Evolutionary conservation across 2,888 invertebrate genomes (phyloP).

Genomic region (Acleris cristana): DNA sequence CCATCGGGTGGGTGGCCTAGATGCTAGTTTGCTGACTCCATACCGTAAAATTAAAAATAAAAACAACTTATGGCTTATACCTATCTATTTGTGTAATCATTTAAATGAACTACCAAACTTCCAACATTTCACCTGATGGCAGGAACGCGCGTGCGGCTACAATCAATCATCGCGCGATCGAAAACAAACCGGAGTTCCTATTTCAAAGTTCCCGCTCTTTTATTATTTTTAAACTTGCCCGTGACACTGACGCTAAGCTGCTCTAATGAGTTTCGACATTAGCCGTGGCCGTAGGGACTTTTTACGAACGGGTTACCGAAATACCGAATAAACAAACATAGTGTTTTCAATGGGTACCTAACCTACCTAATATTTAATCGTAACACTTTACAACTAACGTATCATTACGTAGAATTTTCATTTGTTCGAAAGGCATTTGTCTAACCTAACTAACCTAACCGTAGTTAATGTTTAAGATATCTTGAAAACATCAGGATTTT

Average conservation of each 20-base stretch:
- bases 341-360: too few species aligned
- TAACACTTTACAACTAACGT: too few species aligned
- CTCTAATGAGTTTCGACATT: slow-evolving; percentile 82
- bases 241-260: slow-evolving; percentile 79
- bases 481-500: too few species aligned
- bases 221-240: slow-evolving; percentile 78
- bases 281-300: slow-evolving; percentile 64
- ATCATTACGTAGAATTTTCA: too few species aligned
- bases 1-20: too few species aligned
- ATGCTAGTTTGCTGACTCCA: too few species aligned
- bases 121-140: slow-evolving; percentile 46
- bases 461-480: too few species aligned
- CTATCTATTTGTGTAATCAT: background rate
- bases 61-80: background rate
- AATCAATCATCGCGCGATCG: slow-evolving; percentile 70
- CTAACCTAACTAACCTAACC: too few species aligned
- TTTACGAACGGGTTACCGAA: slow-evolving; percentile 69
- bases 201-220: slow-evolving; percentile 70
- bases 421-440: too few species aligned
- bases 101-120: slow-evolving; percentile 31
- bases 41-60: too few species aligned
- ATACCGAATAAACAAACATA: slow-evolving; percentile 11
- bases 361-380: too few species aligned
- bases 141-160: slow-evolving; percentile 49
- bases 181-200: slow-evolving; percentile 67